Base-by-base conservation (phyloP, 2,113 vertebrate species). In the Coturnix japonica region DNA sequence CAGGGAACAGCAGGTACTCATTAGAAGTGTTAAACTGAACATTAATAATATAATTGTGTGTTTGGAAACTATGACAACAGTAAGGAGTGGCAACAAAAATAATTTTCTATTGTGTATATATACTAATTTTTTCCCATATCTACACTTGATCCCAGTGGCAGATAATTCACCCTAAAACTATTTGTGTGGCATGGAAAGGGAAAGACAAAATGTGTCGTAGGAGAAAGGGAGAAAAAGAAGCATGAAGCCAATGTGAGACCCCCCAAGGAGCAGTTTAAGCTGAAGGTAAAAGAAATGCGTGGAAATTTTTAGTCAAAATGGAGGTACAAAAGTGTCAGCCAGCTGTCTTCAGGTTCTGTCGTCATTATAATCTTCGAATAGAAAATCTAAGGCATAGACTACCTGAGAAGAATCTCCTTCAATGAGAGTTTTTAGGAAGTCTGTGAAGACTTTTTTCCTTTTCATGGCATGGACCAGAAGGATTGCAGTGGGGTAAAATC, bases 1-100 rank as follows among this genome's bases (percentile, higher is more conserved):
- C 79, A 89, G 39, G 74, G 91, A 96, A 95, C 81, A 97, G 84
- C 39, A 74, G 76, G 84, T 96, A 49, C 69, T 95, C 70, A 85
- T 95, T 89, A 95, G 47, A 92, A 91, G 82, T 94, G 78, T 94
- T 96, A 94, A 96, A 88, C 51, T 59, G 51, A 91, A 80, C 39
- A 78, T 93, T 94, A 96, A 78, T 90, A 95, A 96, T 89, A 86
- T 74, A 9, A 3, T 65, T 89, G 44, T 81, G 81, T 87, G 59
- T 81, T 93, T 59, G 57, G 92, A 96, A 96, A 82, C 74, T 60
- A 75, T 84, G 70, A 64, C 77, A 85, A 85, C 61, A 54, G 19
- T 23, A 89, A 73, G 86, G 78, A 90, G 51, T 64, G 44, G 57
- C 33, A 59, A 77, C 59, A 78, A 46, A 90, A 39, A 84, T 49